A percentile compares a stretch with the other conserved stretches of the same genome.
These are phyloP conservation scores for Carterocephalus palaemon DNA, from an alignment of 2,888 invertebrate genomes.

Conservation along the genomic window DNA sequence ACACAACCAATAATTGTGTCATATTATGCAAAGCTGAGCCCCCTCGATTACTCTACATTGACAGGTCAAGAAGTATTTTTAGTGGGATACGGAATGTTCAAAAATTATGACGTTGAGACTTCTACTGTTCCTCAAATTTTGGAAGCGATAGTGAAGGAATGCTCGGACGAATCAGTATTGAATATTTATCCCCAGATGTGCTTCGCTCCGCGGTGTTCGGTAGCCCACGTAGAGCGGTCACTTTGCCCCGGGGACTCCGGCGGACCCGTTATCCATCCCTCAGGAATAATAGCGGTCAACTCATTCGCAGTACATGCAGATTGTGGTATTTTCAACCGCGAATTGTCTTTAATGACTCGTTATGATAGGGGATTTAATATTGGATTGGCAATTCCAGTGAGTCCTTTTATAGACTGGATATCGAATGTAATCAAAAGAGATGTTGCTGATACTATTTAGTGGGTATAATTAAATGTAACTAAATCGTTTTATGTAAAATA, in stretches of 20 bases:
- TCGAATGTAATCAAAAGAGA: background rate
- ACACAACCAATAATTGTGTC: constrained; percentile 6
- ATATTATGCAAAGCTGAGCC: constrained; percentile 13
- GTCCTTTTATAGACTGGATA: constrained; percentile 16
- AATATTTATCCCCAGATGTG: constrained; percentile 5
- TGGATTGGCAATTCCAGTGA: constrained; percentile 4
- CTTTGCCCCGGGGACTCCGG: constrained; percentile 11
- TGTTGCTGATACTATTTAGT: no score
- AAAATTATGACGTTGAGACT: background rate
- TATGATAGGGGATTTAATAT: constrained; percentile 1
- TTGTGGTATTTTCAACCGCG: background rate
- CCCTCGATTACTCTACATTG: constrained; percentile 10
- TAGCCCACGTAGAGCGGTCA: no score
- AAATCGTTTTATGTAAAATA: no score
- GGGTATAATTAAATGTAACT: no score
- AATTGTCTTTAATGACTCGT: background rate
- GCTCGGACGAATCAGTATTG: background rate
- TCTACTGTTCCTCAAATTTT: background rate
- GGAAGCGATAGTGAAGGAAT: constrained; percentile 6
- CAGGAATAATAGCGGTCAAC: constrained; percentile 5
- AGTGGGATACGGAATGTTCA: constrained; percentile 10
- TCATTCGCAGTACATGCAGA: background rate
- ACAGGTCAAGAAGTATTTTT: constrained; percentile 2
- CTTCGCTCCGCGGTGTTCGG: constrained; percentile 2
- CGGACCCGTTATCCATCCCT: constrained; percentile 13